phyloP scores from a whole-genome alignment of 2,113 vertebrate genomes.

The Bettongia penicillata region DNA sequence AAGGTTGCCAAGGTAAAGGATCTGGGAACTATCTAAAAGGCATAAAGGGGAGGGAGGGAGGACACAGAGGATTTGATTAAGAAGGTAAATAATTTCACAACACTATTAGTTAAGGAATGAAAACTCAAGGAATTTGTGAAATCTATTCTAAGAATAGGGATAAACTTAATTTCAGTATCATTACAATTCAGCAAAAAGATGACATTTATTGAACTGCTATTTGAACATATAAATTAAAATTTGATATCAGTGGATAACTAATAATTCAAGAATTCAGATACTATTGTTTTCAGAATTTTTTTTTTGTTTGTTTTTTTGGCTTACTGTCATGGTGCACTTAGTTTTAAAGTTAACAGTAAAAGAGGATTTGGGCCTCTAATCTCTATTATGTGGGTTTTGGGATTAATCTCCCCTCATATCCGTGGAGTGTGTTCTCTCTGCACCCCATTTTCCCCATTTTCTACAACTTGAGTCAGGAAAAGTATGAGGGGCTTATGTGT shows the following conservation, averaged over 20 bases:
- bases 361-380: no score
- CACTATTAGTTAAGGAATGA: background rate
- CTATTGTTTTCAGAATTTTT: background rate
- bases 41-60: background rate
- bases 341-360: background rate
- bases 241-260: background rate
- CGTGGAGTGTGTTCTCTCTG: no score
- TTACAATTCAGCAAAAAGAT: background rate
- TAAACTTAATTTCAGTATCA: background rate
- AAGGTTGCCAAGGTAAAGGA: background rate
- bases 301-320: background rate
- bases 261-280: background rate
- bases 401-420: no score
- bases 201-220: background rate
- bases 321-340: background rate
- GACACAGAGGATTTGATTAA: background rate
- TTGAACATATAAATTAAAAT: background rate
- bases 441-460: no score
- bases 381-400: no score
- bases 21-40: background rate
- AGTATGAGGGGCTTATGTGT: background rate
- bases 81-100: background rate
- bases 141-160: background rate
- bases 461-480: no score
- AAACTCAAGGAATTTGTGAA: background rate